Evolutionary conservation across 2,797 vertebrate species (phyloP), one percentile per base, ranked within the genome.

Genomic region (Coreius guichenoti): DNA sequence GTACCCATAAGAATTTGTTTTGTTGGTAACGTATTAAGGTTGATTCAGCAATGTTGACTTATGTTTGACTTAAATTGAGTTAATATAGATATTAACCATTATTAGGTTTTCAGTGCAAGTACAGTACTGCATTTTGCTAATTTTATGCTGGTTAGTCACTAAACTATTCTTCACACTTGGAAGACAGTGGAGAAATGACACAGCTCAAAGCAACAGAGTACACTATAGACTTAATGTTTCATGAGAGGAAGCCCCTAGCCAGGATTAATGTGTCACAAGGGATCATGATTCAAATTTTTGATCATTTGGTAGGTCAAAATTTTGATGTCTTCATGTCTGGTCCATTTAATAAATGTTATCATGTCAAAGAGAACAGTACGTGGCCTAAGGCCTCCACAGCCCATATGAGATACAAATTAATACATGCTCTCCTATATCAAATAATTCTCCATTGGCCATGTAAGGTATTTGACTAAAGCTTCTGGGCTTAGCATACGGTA

Each of bases 391-490:
- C 79, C 82, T 77, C 69, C 63, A 65, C 29, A 67, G 63, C 29
- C 69, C 36, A 73, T 80, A 87, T 80, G 75, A 83, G 77, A 72
- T 85, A 89, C 85, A 90, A 89, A 86, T 90, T 80, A 89, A 90
- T 89, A 82, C 80, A 87, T 54, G 49, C 74, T 69, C 51, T 80
- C 21, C 67, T 78, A 88, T 88, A 91, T 90, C 83, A 88, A 76
- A 81, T 89, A 80, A 90, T 86, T 86, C 84, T 85, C 80, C 58
- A 76, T 77, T 85, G 83, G 85, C 81, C 79, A 77, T 70, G 67
- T 87, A 33, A 11, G 16, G 69, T 65, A 80, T 89, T 87, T 89
- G 78, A 86, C 80, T 80, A 83, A 77, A 87, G 75, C 83, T 85
- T 81, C 70, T 80, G 89, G 76, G 51, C 68, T 51, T 58, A 68